Conservation (phyloP, 2,888 invertebrate species). For the Erebia epiphron region DNA sequence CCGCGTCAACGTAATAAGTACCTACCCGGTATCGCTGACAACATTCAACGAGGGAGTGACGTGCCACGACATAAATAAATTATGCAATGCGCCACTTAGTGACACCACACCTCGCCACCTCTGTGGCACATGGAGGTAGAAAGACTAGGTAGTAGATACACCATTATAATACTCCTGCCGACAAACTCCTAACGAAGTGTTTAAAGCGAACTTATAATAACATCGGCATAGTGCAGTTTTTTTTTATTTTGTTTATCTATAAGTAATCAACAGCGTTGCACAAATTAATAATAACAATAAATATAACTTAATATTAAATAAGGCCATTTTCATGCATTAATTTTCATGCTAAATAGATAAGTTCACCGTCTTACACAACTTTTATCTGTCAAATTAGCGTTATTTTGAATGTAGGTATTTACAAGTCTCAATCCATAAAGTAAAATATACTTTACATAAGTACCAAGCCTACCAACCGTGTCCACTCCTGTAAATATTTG, state of each 20-base stretch:
- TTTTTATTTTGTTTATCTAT: too few species aligned
- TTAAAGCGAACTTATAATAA: neutral
- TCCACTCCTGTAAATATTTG: neutral
- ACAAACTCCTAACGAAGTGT: constrained; percentile 15
- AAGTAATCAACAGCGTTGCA: too few species aligned
- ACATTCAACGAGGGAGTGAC: constrained; percentile 66
- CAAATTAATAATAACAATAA: too few species aligned
- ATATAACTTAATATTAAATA: too few species aligned
- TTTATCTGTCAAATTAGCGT: neutral
- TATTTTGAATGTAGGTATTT: neutral
- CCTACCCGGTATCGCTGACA: constrained; percentile 56
- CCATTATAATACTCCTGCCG: constrained; percentile 27
- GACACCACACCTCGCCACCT: constrained; percentile 51
- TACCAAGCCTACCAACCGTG: neutral
- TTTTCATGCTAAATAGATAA: neutral
- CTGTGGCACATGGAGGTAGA: constrained; percentile 22
- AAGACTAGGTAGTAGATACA: neutral
- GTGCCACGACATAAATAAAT: constrained; percentile 78
- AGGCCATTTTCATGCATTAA: too few species aligned
- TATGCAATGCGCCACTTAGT: constrained; percentile 74
- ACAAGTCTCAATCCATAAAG: too few species aligned
- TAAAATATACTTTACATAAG: neutral
- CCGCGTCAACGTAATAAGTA: constrained; percentile 53
- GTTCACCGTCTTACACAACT: neutral
- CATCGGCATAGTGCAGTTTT: neutral